Percentiles rank a stretch among this genome's conserved stretches.
Conservation (phyloP, 2,888 invertebrate genomes). For the Pemphredon lugubris region DNA sequence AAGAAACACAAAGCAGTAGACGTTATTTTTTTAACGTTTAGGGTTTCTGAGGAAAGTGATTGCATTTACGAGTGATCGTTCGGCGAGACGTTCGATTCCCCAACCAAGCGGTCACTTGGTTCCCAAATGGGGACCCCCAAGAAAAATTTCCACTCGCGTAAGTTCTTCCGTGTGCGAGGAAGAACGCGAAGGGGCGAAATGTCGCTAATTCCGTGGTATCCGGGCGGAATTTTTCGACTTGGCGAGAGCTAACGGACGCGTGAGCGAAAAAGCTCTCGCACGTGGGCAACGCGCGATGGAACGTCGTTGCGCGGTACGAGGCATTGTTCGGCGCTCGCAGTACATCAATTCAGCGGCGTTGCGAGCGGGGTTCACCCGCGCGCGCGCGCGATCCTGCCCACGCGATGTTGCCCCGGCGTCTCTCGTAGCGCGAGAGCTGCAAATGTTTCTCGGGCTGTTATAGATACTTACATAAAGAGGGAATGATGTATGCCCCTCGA, state of each 20-base stretch:
- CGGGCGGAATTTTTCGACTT: neutral
- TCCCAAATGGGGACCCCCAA: no score
- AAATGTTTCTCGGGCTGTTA: slow-evolving; percentile 78
- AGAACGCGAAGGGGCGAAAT: no score
- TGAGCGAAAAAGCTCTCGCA: slow-evolving; percentile 33
- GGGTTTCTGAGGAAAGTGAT: no score
- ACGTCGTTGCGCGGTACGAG: slow-evolving; percentile 35
- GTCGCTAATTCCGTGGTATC: no score
- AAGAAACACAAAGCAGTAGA: no score
- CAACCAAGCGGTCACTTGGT: no score
- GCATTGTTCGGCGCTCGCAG: slow-evolving; percentile 75
- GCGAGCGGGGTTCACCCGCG: slow-evolving; percentile 50
- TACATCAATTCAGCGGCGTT: slow-evolving; percentile 75
- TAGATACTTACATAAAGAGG: slow-evolving; percentile 78
- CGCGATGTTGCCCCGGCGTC: slow-evolving; percentile 64
- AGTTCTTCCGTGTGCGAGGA: no score
- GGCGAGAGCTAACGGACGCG: neutral
- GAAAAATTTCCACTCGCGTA: no score
- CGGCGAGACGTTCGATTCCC: no score
- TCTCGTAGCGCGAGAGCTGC: slow-evolving; percentile 72
- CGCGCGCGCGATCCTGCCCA: slow-evolving; percentile 70
- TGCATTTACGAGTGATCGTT: no score
- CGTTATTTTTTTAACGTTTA: no score
- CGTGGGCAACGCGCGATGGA: slow-evolving; percentile 48
- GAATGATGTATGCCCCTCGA: slow-evolving; percentile 78